A percentile compares a stretch with the other conserved stretches of the same genome.
phyloP scores from a whole-genome alignment of 2,113 vertebrate species.

The Eudyptes chrysolophus region DNA sequence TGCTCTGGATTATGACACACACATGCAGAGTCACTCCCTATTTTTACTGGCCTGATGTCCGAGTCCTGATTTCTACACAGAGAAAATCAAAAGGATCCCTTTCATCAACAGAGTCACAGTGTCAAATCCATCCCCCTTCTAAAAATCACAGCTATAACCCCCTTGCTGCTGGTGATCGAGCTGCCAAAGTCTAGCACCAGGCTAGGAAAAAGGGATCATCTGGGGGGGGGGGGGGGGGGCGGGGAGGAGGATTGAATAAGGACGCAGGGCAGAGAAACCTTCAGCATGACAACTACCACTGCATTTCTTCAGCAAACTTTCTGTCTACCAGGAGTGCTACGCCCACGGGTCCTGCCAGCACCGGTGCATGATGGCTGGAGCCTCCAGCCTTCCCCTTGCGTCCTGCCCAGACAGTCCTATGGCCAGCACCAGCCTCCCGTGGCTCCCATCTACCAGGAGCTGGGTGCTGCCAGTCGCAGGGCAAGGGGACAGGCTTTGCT shows the following conservation, averaged over 20 bases:
- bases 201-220: not conserved
- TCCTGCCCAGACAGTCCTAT: not conserved
- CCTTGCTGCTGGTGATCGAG: not conserved
- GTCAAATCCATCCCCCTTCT: not conserved
- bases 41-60: not conserved
- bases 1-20: not conserved
- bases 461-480: not conserved
- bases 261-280: not conserved
- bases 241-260: not conserved
- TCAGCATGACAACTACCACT: not conserved
- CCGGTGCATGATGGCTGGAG: accelerated
- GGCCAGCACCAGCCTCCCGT: not conserved
- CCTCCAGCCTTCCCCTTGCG: not conserved
- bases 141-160: not conserved
- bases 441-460: not conserved
- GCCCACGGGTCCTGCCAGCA: not conserved
- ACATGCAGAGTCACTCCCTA: not conserved
- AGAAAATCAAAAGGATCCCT: not conserved
- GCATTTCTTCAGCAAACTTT: not conserved
- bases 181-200: not conserved
- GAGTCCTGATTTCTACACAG: not conserved
- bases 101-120: not conserved
- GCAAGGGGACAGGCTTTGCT: not conserved
- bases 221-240: accelerated
- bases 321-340: not conserved